Evolutionary conservation across 2,797 vertebrate species (phyloP).

Genomic region (Phrynocephalus vlangalii): DNA sequence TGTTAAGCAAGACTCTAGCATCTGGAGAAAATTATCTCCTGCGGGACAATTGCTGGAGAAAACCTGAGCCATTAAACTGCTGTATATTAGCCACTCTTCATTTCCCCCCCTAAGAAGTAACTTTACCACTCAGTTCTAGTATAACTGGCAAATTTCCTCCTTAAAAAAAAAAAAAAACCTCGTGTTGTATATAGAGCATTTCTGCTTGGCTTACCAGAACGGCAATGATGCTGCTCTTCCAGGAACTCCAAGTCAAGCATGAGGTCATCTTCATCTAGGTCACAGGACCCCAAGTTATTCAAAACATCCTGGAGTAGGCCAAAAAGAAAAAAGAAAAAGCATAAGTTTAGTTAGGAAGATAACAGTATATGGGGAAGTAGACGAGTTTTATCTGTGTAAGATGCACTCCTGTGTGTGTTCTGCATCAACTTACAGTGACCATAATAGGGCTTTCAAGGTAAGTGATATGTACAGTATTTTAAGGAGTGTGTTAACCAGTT

Average conservation of each 20-base stretch:
- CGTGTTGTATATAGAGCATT: not conserved
- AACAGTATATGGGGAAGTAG: no score
- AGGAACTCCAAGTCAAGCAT: slow-evolving; percentile 97
- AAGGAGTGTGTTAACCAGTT: no score
- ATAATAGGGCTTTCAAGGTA: no score
- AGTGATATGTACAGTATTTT: no score
- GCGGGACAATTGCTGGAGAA: not conserved
- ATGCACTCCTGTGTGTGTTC: no score
- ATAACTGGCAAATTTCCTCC: not conserved
- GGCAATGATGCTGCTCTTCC: slow-evolving; percentile 89
- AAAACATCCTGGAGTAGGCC: slow-evolving; percentile 81
- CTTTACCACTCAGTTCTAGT: slow-evolving; percentile 33
- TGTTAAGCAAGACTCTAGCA: slow-evolving; percentile 18
- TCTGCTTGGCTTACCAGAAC: slow-evolving; percentile 82
- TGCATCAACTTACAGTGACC: no score
- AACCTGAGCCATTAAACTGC: slow-evolving; percentile 28
- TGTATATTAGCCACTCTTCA: not conserved
- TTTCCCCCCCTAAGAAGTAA: not conserved
- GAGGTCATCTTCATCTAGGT: slow-evolving; percentile 96
- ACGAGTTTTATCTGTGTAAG: no score
- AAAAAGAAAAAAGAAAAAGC: not conserved
- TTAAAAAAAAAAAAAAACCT: not conserved
- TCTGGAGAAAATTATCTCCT: slow-evolving; percentile 5
- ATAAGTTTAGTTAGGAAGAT: no score
- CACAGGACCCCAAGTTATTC: slow-evolving; percentile 96